Conservation (phyloP, 2,113 vertebrate genomes). For the Marmota monax region DNA sequence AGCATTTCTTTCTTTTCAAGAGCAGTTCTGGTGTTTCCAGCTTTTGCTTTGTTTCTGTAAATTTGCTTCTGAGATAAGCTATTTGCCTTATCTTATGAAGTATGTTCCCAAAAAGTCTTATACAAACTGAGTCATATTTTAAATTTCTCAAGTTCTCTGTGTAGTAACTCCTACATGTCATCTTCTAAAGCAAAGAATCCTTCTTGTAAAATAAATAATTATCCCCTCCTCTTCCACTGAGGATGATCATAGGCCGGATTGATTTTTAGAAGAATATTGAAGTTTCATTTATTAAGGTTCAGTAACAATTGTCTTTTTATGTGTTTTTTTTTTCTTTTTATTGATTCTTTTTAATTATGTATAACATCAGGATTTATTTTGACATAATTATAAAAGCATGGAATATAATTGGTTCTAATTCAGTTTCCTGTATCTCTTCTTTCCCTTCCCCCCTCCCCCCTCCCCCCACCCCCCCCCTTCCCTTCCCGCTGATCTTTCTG, state of each 20-base stretch:
- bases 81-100: constrained; percentile 30
- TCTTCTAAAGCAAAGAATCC: background rate
- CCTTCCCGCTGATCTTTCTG: too few species aligned
- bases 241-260: background rate
- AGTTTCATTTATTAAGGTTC: background rate
- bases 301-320: background rate
- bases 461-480: too few species aligned
- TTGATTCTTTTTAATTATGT: too few species aligned
- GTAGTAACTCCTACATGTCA: background rate
- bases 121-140: background rate
- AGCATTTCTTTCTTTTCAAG: background rate
- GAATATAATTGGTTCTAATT: too few species aligned
- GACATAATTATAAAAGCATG: too few species aligned
- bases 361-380: too few species aligned
- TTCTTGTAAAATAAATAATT: constrained; percentile 48
- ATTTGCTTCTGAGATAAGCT: background rate
- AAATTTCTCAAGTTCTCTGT: background rate
- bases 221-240: background rate
- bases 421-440: too few species aligned
- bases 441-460: too few species aligned
- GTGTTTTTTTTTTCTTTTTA: too few species aligned
- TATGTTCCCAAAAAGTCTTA: constrained; percentile 10
- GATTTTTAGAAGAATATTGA: constrained; percentile 2
- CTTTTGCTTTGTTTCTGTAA: background rate
- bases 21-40: background rate